Base-by-base conservation (phyloP, 2,888 invertebrate species). In the Hedychridium roseum region DNA sequence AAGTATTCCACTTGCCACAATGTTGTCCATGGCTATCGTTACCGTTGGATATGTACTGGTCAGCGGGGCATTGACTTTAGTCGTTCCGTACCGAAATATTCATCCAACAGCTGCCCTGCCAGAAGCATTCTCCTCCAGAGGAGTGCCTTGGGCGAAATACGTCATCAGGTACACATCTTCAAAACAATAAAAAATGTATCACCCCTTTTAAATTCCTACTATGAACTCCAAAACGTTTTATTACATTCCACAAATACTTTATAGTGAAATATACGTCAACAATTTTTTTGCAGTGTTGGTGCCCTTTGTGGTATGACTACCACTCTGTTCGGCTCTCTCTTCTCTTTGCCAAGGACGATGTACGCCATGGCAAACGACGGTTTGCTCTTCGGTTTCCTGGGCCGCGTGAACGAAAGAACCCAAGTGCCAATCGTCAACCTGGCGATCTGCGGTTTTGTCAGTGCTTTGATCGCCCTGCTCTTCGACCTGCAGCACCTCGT, bases 221-320 rank as follows among this genome's bases (percentile, higher is more conserved):
- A n/a, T n/a, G n/a, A n/a, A n/a, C n/a, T n/a, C n/a, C n/a, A n/a
- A n/a, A n/a, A n/a, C n/a, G n/a, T n/a, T n/a, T n/a, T n/a, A n/a
- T n/a, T n/a, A n/a, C n/a, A n/a, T n/a, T n/a, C n/a, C n/a, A n/a
- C n/a, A n/a, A n/a, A n/a, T n/a, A n/a, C n/a, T n/a, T n/a, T n/a
- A n/a, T n/a, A n/a, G n/a, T n/a, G n/a, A n/a, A n/a, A n/a, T n/a
- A n/a, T n/a, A n/a, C n/a, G n/a, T n/a, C 2, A 35, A 16, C 11
- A 28, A 20, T 26, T 28, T 36, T 46, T 23, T 4, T 31, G 4
- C 47, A 79, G 92, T 0, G 81, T 93, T 0, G 94, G 94, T 1
- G 94, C 94, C 0, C 85, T 94, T 2, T 92, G 92, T 67, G 94
- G 94, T n/a, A 92, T 95, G 92, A 92, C 92, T 0, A 93, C 92